These are phyloP conservation scores for Lordiphosa mommai DNA, from an alignment of 1,140 invertebrate species.

Conservation along the genomic window DNA sequence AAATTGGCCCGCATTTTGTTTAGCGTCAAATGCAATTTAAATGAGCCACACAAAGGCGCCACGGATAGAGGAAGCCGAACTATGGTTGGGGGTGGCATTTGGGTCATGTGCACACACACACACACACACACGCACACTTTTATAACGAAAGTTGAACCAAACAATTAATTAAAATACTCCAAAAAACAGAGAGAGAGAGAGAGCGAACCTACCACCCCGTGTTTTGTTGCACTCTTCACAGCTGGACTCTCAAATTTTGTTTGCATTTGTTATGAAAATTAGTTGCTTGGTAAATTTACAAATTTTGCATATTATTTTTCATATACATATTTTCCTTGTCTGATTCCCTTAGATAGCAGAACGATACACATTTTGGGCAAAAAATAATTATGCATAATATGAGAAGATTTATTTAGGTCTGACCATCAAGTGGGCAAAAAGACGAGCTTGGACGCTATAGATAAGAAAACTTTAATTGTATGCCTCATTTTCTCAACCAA, in stretches of 20 bases:
- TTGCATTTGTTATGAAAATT: conserved; percentile 10
- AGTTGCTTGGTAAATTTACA: conserved; percentile 2
- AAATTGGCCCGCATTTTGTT: conserved; percentile 19
- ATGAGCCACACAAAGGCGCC: conserved; percentile 1
- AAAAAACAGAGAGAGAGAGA: background rate
- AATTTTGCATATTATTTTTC: too few species aligned
- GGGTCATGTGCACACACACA: background rate
- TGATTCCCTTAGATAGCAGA: too few species aligned
- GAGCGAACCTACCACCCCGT: too few species aligned
- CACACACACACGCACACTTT: background rate
- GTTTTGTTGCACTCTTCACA: conserved; percentile 6
- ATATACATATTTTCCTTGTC: too few species aligned
- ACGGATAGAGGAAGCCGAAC: background rate
- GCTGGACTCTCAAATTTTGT: conserved; percentile 2
- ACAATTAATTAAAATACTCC: conserved; percentile 12
- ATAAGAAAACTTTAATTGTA: too few species aligned
- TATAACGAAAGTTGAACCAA: conserved; percentile 1
- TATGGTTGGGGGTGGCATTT: background rate
- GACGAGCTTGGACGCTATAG: too few species aligned
- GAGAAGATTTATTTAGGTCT: too few species aligned
- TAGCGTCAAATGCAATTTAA: conserved; percentile 12
- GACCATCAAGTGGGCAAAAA: too few species aligned
- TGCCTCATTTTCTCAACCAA: too few species aligned
- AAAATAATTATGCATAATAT: too few species aligned
- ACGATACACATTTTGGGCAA: too few species aligned